Evolutionary conservation across 1,140 invertebrate genomes (phyloP), one percentile per base, ranked within the genome.

Genomic region (Tigriopus japonicus): DNA sequence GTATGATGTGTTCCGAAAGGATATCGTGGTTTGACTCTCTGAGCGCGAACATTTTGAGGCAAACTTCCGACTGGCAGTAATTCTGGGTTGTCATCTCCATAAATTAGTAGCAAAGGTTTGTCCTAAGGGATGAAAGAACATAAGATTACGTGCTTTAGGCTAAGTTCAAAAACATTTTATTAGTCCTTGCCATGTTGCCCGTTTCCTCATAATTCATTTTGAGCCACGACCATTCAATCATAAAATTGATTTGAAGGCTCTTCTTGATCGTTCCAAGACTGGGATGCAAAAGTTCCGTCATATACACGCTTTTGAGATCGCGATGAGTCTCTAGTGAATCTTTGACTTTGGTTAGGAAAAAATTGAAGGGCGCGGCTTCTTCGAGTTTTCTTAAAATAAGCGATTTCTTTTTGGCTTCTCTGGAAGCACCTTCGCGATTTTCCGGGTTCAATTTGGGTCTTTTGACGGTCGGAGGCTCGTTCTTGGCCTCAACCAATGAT

Each of bases 171-270:
- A 60, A 40, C 59, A 62, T 51, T 62, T 43, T 41, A 58, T 51
- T 59, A 42, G 65, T 19, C 21, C 64, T 52, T 56, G 23, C 51
- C 41, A 62, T 21, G 49, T 41, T 24, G 17, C 77, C 78, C 2
- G 82, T 79, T 63, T 81, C 76, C 62, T 80, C 75, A 67, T 89
- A 90, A 64, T 89, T 84, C 6, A 84, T 77, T 51, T 86, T 72
- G 0, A 94, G 69, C 87, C 89, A 95, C 2, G 80, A 81, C 15
- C 87, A 74, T 65, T 95, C 86, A 52, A 92, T 81, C 84, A 93
- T 88, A 67, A 89, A 95, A 71, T 90, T 95, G 28, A 95, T 84
- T 71, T 95, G 87, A 28, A 87, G 72, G 14, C 81, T 15, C 87
- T 71, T 68, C 82, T 84, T 49, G 71, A 74, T 67, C 87, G 84